Conservation (phyloP, 2,113 vertebrate species). For the Saccopteryx bilineata region DNA sequence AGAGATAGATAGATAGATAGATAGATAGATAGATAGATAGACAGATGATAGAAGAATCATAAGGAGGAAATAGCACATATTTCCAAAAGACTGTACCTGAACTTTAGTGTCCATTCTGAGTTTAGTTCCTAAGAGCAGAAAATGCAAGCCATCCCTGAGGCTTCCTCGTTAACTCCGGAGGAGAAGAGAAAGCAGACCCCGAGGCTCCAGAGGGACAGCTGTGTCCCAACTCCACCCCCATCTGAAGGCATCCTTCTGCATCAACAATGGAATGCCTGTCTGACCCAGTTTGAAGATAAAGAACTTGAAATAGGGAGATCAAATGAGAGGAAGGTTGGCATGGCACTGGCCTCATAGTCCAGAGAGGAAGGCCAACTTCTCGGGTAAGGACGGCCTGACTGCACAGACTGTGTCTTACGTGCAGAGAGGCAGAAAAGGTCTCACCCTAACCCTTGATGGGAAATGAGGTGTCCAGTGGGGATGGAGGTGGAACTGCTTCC, state of each 20-base stretch:
- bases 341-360: neutral
- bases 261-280: neutral
- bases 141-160: neutral
- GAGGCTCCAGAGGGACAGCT: neutral
- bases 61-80: neutral
- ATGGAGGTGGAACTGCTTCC: neutral
- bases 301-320: neutral
- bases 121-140: neutral
- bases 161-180: neutral
- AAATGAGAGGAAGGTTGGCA: neutral
- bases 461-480: neutral
- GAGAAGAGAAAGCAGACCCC: neutral
- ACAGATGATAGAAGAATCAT: neutral
- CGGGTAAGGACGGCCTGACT: neutral
- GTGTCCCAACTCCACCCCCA: neutral
- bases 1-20: neutral
- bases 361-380: neutral
- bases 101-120: neutral
- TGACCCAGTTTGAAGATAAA: slow-evolving; percentile 12
- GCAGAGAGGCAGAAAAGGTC: neutral
- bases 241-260: neutral
- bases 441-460: neutral
- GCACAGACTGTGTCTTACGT: neutral
- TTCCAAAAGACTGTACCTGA: neutral
- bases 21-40: too few species aligned